A percentile compares a stretch with the other conserved stretches of the same genome.
Conservation (phyloP, 1,140 invertebrate species). For the Philotrypesis tridentata region DNA sequence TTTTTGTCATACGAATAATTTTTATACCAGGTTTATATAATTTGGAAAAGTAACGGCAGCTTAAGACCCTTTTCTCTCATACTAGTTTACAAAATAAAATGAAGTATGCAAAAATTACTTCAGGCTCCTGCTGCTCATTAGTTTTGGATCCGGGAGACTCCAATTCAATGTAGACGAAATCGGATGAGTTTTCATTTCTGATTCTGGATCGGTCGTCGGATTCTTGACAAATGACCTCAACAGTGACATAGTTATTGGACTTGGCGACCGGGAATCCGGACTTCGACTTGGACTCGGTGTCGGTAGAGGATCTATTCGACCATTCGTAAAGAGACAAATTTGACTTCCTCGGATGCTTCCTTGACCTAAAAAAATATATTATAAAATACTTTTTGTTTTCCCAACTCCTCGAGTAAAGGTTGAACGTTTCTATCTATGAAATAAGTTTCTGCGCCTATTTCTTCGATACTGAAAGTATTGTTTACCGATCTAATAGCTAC, state of each 20-base stretch:
- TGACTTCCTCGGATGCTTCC: too few relatives aligned
- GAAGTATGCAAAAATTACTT: slow-evolving; percentile 17
- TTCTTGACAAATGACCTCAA: slow-evolving; percentile 49
- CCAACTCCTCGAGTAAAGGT: too few relatives aligned
- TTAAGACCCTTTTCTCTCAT: not conserved
- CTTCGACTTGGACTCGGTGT: slow-evolving; percentile 7
- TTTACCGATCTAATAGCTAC: too few relatives aligned
- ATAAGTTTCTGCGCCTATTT: too few relatives aligned
- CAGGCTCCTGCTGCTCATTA: not conserved
- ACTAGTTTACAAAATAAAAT: not conserved
- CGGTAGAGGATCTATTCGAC: not conserved
- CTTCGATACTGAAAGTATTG: too few relatives aligned
- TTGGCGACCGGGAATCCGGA: slow-evolving; percentile 10
- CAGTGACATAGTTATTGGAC: slow-evolving; percentile 39
- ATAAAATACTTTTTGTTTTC: too few relatives aligned
- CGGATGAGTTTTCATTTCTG: slow-evolving; percentile 30
- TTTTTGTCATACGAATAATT: too few relatives aligned
- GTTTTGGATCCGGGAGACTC: not conserved
- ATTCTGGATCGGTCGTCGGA: slow-evolving; percentile 26
- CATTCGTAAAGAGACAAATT: slow-evolving; percentile 23
- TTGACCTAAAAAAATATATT: too few relatives aligned
- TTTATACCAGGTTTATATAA: too few relatives aligned
- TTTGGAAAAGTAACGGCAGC: not conserved
- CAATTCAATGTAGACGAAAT: slow-evolving; percentile 38
- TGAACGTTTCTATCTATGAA: too few relatives aligned